These are phyloP conservation scores for Gastrophryne carolinensis DNA, from an alignment of 2,797 vertebrate species.

Conservation along the genomic window DNA sequence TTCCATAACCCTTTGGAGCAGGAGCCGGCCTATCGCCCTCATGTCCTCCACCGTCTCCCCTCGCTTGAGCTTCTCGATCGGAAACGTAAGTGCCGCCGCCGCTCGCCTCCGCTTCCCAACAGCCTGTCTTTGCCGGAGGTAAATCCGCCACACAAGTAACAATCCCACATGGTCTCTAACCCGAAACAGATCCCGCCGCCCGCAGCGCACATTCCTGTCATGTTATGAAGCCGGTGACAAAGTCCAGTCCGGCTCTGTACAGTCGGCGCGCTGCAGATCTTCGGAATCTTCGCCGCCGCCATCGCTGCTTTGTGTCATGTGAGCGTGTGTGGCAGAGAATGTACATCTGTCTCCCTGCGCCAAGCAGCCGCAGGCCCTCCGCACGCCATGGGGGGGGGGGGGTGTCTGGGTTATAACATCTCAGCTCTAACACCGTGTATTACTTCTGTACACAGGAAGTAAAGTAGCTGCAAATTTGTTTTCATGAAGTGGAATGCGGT, in stretches of 20 bases:
- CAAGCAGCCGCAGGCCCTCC: neutral
- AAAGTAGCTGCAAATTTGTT: neutral
- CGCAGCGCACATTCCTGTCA: neutral
- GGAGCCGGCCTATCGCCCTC: constrained; percentile 68
- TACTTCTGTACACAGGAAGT: neutral
- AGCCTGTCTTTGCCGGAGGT: constrained; percentile 8
- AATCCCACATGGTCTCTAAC: neutral
- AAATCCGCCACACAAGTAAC: neutral
- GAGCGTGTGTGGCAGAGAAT: constrained; percentile 7
- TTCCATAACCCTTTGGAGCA: constrained; percentile 77
- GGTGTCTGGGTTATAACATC: neutral
- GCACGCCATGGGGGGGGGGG: neutral
- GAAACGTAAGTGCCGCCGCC: constrained; percentile 62
- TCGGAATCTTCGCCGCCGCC: neutral
- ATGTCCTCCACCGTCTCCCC: constrained; percentile 70
- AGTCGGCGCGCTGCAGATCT: constrained; percentile 10
- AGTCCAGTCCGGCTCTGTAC: constrained; percentile 15
- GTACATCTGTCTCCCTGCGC: neutral
- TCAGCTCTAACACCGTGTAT: neutral
- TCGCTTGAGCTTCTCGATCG: constrained; percentile 71
- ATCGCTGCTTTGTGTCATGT: constrained; percentile 29
- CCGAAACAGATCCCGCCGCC: neutral
- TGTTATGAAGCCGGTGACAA: neutral
- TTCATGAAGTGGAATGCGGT: neutral
- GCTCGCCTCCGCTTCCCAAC: constrained; percentile 6